phyloP scores from a whole-genome alignment of 2,113 vertebrate species.

The Pycnonotus jocosus region DNA sequence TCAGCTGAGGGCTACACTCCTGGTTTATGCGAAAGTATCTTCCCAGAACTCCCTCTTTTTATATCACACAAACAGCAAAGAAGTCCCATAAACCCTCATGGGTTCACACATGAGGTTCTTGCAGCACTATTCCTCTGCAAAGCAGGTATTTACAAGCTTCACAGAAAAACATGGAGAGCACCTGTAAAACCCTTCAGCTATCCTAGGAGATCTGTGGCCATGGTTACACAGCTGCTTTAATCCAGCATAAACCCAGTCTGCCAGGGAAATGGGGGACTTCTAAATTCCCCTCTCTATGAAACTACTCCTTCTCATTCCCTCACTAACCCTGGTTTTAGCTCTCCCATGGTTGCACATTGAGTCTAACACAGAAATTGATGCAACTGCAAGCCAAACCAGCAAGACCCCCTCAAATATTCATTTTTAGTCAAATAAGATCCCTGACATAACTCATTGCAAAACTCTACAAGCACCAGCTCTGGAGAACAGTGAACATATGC shows the following conservation, averaged over 20 bases:
- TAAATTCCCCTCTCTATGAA: slow-evolving; percentile 7
- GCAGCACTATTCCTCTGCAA: neutral
- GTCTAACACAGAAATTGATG: neutral
- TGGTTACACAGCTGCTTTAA: slow-evolving; percentile 59
- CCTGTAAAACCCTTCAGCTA: slow-evolving; percentile 28
- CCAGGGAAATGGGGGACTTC: neutral
- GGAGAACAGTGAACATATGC: neutral
- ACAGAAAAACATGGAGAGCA: neutral
- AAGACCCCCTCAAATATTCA: neutral
- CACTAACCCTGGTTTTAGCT: neutral
- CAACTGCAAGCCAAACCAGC: neutral
- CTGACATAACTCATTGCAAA: neutral
- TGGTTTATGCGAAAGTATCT: neutral
- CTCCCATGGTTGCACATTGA: neutral
- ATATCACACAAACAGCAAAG: neutral
- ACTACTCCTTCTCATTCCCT: neutral
- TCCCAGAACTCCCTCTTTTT: neutral
- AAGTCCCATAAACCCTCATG: neutral
- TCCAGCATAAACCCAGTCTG: slow-evolving; percentile 33
- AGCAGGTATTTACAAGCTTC: slow-evolving; percentile 17
- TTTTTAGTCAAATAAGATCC: neutral
- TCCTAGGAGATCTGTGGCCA: slow-evolving; percentile 45
- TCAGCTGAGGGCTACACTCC: neutral
- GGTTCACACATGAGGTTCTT: neutral
- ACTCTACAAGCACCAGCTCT: neutral